Percentiles rank a stretch among this genome's conserved stretches.
phyloP scores from a whole-genome alignment of 1,140 invertebrate species.

The Drosophila pachea region DNA sequence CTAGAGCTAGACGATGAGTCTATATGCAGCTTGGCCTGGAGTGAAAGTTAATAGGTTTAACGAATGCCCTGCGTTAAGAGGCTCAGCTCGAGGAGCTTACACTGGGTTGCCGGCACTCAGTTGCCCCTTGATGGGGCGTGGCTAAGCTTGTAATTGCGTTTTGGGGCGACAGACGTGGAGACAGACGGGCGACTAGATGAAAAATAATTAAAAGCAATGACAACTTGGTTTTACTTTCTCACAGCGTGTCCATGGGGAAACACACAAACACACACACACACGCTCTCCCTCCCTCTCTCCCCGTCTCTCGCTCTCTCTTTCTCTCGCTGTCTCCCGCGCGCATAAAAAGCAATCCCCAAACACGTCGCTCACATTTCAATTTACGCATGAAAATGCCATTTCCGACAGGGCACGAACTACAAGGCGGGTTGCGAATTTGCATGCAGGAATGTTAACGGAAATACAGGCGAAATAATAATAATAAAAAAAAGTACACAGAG shows the following conservation, averaged over 20 bases:
- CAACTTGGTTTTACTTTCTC: slow-evolving; percentile 60
- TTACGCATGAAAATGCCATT: slow-evolving; percentile 78
- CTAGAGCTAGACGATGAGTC: too few species aligned
- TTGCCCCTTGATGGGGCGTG: slow-evolving; percentile 10
- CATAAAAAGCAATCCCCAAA: slow-evolving; percentile 64
- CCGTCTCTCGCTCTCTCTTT: too few species aligned
- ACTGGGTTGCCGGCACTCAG: neutral
- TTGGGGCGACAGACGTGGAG: slow-evolving; percentile 3
- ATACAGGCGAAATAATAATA: slow-evolving; percentile 19
- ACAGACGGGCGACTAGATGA: slow-evolving; percentile 45
- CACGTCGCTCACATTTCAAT: slow-evolving; percentile 78
- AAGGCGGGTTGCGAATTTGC: slow-evolving; percentile 62
- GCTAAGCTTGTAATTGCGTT: slow-evolving; percentile 40
- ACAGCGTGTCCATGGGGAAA: slow-evolving; percentile 2
- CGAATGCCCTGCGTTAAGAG: slow-evolving; percentile 3
- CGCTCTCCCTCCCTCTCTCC: too few species aligned
- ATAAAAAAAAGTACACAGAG: slow-evolving; percentile 25
- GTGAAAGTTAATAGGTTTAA: slow-evolving; percentile 38
- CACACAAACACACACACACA: slow-evolving; percentile 11
- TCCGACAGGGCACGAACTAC: slow-evolving; percentile 52
- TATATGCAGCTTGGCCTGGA: neutral
- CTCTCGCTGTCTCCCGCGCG: neutral
- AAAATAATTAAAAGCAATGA: slow-evolving; percentile 76
- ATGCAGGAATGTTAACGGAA: slow-evolving; percentile 62
- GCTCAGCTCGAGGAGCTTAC: slow-evolving; percentile 4